Conservation (phyloP, 1,140 invertebrate genomes). For the Gryllus bimaculatus region DNA sequence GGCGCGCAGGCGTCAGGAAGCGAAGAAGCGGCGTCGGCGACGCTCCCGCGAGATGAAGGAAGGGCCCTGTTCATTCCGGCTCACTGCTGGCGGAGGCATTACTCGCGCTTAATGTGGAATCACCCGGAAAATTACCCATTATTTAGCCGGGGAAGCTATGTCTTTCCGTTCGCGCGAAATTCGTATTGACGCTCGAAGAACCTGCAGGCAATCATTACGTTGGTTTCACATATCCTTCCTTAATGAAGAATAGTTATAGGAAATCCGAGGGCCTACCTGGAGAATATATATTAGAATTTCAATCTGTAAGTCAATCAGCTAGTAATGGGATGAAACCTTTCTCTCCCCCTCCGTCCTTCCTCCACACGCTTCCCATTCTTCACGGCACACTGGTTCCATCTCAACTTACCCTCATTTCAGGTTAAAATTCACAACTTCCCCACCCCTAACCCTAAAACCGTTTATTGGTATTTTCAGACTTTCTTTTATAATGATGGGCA, state of each 20-base stretch:
- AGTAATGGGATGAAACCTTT: neutral
- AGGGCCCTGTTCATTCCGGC: neutral
- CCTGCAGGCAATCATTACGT: neutral
- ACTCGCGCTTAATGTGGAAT: neutral
- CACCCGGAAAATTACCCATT: neutral
- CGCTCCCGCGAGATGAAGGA: neutral
- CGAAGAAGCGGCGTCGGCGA: too few relatives aligned
- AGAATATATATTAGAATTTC: slow-evolving; percentile 6
- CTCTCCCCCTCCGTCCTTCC: neutral
- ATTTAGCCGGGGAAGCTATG: neutral
- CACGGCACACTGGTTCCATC: neutral
- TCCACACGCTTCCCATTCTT: neutral
- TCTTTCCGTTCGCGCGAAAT: neutral
- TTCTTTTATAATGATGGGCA: neutral
- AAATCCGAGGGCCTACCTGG: slow-evolving; percentile 2
- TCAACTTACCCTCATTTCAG: neutral
- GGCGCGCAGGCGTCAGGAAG: too few relatives aligned
- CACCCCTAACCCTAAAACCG: neutral
- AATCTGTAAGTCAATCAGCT: slow-evolving; percentile 4
- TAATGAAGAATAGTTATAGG: slow-evolving; percentile 5
- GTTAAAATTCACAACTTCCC: slow-evolving; percentile 1
- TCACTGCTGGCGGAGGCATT: neutral
- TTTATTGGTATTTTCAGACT: neutral
- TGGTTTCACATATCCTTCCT: neutral
- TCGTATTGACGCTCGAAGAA: neutral